Conservation (phyloP, 2,888 invertebrate species). For the Brachypalpus laphriformis region DNA sequence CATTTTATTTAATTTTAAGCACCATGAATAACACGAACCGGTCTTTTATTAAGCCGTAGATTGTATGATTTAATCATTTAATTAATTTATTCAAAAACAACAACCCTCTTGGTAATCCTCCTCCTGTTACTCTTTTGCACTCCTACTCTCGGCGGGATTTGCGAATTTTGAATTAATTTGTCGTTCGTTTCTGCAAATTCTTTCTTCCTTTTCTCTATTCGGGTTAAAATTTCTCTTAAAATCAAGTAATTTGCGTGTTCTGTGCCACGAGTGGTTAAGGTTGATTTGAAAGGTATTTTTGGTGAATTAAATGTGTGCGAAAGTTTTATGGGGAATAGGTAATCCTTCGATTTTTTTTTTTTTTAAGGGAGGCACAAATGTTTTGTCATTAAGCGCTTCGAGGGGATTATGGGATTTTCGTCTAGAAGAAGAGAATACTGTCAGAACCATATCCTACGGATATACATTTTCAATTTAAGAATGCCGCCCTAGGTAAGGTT, state of each 20-base stretch:
- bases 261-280: conserved; percentile 8
- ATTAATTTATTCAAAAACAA: conserved; percentile 57
- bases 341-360: neutral
- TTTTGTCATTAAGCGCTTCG: conserved; percentile 26
- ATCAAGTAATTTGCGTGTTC: conserved; percentile 25
- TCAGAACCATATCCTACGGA: neutral
- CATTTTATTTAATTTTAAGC: conserved; percentile 2
- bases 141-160: conserved; percentile 8
- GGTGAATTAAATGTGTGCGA: conserved; percentile 6
- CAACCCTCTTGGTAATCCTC: conserved; percentile 25
- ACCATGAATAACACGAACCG: conserved; percentile 2
- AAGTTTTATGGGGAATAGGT: neutral
- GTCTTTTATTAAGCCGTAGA: conserved; percentile 13
- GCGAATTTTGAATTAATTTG: conserved; percentile 24
- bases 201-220: neutral
- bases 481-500: neutral
- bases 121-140: neutral
- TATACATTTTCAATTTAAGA: conserved; percentile 1
- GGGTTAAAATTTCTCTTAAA: neutral
- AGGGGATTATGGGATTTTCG: conserved; percentile 11
- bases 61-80: conserved; percentile 49
- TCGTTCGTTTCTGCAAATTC: neutral
- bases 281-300: conserved; percentile 25
- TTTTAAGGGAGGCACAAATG: conserved; percentile 1
- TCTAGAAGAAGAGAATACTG: neutral